phyloP scores from a whole-genome alignment of 2,888 invertebrate species.

The Drosophila testacea region DNA sequence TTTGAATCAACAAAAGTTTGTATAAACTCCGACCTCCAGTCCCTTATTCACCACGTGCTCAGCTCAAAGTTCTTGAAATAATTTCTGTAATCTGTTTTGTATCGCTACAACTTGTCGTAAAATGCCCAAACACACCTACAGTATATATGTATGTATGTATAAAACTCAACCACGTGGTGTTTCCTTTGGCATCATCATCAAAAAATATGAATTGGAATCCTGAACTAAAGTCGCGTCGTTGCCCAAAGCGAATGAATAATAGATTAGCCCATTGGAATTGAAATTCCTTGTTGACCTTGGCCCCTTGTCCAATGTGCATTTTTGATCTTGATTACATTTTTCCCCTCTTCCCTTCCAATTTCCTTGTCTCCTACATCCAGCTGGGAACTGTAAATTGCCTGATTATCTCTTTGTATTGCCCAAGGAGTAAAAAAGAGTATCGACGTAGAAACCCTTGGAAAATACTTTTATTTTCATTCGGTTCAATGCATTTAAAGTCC shows the following conservation, averaged over 20 bases:
- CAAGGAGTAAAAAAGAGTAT: background rate
- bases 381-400: slow-evolving; percentile 57
- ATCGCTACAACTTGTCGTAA: slow-evolving; percentile 56
- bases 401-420: slow-evolving; percentile 47
- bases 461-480: slow-evolving; percentile 1
- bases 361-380: background rate
- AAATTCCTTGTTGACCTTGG: slow-evolving; percentile 73
- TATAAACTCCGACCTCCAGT: slow-evolving; percentile 37
- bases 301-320: slow-evolving; percentile 45
- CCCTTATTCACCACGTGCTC: background rate
- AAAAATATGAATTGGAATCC: slow-evolving; percentile 8
- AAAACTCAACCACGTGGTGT: background rate
- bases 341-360: background rate
- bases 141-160: background rate
- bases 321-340: slow-evolving; percentile 66
- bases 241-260: slow-evolving; percentile 54
- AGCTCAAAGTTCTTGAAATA: slow-evolving; percentile 34
- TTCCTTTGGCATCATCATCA: background rate
- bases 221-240: slow-evolving; percentile 3
- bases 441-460: background rate
- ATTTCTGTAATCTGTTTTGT: slow-evolving; percentile 63
- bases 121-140: slow-evolving; percentile 20
- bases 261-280: slow-evolving; percentile 59
- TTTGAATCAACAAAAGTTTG: slow-evolving; percentile 77
- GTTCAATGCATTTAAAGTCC: slow-evolving; percentile 5